These are phyloP conservation scores for Eulacestoma nigropectus DNA, from an alignment of 2,113 vertebrate genomes.

Conservation along the genomic window DNA sequence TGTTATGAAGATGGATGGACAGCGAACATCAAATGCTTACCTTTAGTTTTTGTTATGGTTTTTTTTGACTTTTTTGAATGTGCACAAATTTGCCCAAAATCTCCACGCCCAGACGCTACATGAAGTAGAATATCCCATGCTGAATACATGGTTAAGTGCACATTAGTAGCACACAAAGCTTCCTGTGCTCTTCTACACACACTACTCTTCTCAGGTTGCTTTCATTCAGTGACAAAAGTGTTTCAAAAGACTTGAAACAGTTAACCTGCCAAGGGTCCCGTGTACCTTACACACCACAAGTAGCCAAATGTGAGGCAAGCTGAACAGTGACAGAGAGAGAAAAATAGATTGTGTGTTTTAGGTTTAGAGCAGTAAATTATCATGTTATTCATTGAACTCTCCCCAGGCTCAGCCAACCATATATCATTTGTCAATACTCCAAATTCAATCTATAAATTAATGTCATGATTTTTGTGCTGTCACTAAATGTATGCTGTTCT, in stretches of 20 bases:
- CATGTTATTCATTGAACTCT: neutral
- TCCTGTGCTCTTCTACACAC: neutral
- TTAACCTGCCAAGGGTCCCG: neutral
- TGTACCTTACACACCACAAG: neutral
- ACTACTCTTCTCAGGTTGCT: neutral
- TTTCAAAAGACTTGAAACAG: neutral
- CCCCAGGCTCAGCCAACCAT: neutral
- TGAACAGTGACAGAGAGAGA: constrained; percentile 32
- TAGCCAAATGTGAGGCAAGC: neutral
- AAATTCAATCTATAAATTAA: constrained; percentile 54
- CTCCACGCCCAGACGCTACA: neutral
- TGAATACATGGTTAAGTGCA: neutral
- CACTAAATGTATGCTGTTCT: constrained; percentile 2
- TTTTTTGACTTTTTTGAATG: neutral
- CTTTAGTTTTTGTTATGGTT: neutral
- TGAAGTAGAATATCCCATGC: neutral
- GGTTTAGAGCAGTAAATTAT: constrained; percentile 21
- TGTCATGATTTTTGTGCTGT: neutral
- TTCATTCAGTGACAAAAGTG: neutral
- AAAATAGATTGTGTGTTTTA: constrained; percentile 36
- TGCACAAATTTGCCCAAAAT: neutral
- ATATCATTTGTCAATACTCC: constrained; percentile 22
- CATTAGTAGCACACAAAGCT: neutral
- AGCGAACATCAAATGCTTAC: neutral
- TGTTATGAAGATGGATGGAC: neutral